Evolutionary conservation across 2,888 invertebrate genomes (phyloP), one percentile per base, ranked within the genome.

Genomic region (Allacma fusca): DNA sequence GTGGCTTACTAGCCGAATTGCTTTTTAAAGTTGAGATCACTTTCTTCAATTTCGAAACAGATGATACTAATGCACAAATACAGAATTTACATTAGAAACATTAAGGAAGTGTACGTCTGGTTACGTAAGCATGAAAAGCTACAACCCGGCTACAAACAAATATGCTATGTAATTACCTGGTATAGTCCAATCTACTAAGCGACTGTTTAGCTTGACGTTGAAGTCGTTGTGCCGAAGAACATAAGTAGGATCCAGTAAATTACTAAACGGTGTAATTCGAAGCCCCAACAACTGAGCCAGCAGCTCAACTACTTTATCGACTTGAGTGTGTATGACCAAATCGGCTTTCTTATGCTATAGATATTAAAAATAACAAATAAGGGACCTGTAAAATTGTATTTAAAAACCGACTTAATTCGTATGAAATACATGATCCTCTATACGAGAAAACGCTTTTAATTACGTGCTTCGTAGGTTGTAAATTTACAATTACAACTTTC

Each of bases 381-480:
- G n/a, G n/a, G n/a, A n/a, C n/a, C n/a, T n/a, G n/a, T n/a, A n/a
- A n/a, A n/a, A n/a, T n/a, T n/a, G n/a, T n/a, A n/a, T n/a, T n/a
- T n/a, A n/a, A n/a, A n/a, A n/a, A n/a, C n/a, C n/a, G n/a, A n/a
- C n/a, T n/a, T n/a, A n/a, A n/a, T n/a, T n/a, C n/a, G n/a, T n/a
- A n/a, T n/a, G n/a, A n/a, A n/a, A n/a, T n/a, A n/a, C n/a, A n/a
- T n/a, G n/a, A n/a, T n/a, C n/a, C n/a, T n/a, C n/a, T n/a, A n/a
- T n/a, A n/a, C n/a, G n/a, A n/a, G n/a, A 69, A 34, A 21, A 21
- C 24, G n/a, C 13, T 50, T 4, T 23, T 23, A 65, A 34, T 90
- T 89, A 95, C 96, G 88, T 97, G 95, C 89, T 98, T 97, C 1
- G 98, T 99, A n/a, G 94, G 93, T 87, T 99, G 99, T 75, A 99